Base-by-base conservation (phyloP, 1,140 invertebrate species). In the Babylonia areolata region DNA sequence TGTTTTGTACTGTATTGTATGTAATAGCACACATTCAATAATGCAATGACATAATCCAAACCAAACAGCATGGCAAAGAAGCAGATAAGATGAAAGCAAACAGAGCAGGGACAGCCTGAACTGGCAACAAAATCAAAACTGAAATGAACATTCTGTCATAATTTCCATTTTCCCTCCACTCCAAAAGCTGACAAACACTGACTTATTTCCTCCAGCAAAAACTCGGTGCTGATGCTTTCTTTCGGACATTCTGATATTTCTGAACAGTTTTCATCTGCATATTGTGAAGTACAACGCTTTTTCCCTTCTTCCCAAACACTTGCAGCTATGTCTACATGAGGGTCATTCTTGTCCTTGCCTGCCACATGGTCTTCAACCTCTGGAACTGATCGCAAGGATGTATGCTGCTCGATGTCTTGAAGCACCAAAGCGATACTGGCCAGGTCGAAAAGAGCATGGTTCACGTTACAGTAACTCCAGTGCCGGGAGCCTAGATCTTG, bases 391-490 rank as follows among this genome's bases (percentile, higher is more conserved):
- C 15, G 33, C 42, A 28, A 1, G 3, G 42, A 12, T 28, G n/a
- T 15, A n/a, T 31, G 40, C 11, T 69, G 54, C 31, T 3, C 33
- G 39, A 84, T 84, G 39, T 84, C 64, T 1, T n/a, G 40, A 0
- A 84, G 39, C 3, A 84, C 40, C 20, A 35, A 6, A 1, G 37
- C 37, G 11, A 84, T 40, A 35, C 58, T 73, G 37, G 40, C 28
- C 39, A 84, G 64, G 31, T 84, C 82, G 46, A 84, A 84, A 15
- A 84, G 82, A 31, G 82, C 82, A 37, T 84, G 82, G 39, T 73
- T 42, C 23, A 84, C 82, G 33, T 33, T 84, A 28, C 82, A 84
- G 64, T n/a, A 11, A 20, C 54, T 69, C 82, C 82, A 84, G 64
- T 84, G 82, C 6, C 64, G 64, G 15, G 33, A 37, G 15, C 35